Base-by-base conservation (phyloP, 2,888 invertebrate species). In the Salpingus planirostris region DNA sequence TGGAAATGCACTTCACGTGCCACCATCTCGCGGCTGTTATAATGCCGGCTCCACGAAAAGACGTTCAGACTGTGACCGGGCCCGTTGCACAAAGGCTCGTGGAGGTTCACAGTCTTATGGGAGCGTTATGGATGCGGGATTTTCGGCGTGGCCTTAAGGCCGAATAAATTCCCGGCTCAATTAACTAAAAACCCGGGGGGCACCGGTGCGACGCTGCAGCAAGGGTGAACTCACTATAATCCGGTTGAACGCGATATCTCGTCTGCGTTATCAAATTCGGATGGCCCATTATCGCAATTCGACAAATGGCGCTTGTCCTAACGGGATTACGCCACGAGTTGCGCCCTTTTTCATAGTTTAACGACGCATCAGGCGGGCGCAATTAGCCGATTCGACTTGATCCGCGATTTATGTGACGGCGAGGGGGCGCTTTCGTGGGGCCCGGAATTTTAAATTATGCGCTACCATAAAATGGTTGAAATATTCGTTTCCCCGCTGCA, bases 271-370 rank as follows among this genome's bases (percentile, higher is more conserved):
- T 63, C 63, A 63, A 61, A 62, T 61, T 59, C 49, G 54, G 54
- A 59, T 56, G 57, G 62, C 55, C 59, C 62, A 63, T 63, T 63
- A 63, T 61, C 63, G 57, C 62, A 57, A 61, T 62, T 61, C 54
- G 55, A 56, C 55, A 51, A 60, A 63, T 59, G 59, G 57, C 49
- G 55, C 51, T 50, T 52, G 43, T 49, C 46, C 41, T 55, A 52
- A 56, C 49, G 41, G 50, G 52, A 56, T 46, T 52, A 50, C 31
- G n/a, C n/a, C n/a, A n/a, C n/a, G n/a, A n/a, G n/a, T n/a, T n/a
- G n/a, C n/a, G n/a, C n/a, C n/a, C n/a, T n/a, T n/a, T n/a, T n/a
- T n/a, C n/a, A n/a, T n/a, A n/a, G n/a, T n/a, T n/a, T n/a, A n/a
- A n/a, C n/a, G n/a, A n/a, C n/a, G n/a, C n/a, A n/a, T n/a, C n/a